Conservation (phyloP, 2,888 invertebrate species). For the Chirona hameri region DNA sequence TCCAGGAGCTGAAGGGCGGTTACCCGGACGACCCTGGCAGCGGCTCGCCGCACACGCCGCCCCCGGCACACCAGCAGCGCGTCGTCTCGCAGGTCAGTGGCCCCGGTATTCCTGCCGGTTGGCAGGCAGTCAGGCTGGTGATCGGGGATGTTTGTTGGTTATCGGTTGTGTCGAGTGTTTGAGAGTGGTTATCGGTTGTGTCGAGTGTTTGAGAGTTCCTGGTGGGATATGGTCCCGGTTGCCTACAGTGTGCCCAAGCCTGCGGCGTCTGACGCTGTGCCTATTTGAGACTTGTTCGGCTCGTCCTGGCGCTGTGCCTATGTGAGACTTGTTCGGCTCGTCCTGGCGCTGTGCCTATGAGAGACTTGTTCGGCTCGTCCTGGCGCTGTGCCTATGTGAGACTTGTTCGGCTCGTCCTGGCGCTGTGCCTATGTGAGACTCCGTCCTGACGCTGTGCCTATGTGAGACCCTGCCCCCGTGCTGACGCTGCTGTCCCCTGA, state of each 20-base stretch:
- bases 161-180: too few relatives aligned
- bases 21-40: background rate
- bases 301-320: background rate
- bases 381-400: background rate
- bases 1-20: background rate
- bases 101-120: background rate
- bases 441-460: background rate
- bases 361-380: background rate
- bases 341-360: background rate
- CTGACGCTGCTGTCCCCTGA: background rate
- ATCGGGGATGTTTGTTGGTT: background rate
- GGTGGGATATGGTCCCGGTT: too few relatives aligned
- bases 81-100: background rate
- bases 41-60: conserved; percentile 28
- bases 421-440: background rate
- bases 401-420: background rate
- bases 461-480: background rate
- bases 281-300: background rate
- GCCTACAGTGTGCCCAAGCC: too few relatives aligned
- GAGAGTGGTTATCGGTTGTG: too few relatives aligned
- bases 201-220: too few relatives aligned
- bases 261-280: background rate
- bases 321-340: too few relatives aligned
- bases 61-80: conserved; percentile 3
- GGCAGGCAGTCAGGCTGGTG: background rate